A percentile compares a stretch with the other conserved stretches of the same genome.
phyloP scores from a whole-genome alignment of 2,888 invertebrate genomes.

The Lordiphosa fenestrarum region DNA sequence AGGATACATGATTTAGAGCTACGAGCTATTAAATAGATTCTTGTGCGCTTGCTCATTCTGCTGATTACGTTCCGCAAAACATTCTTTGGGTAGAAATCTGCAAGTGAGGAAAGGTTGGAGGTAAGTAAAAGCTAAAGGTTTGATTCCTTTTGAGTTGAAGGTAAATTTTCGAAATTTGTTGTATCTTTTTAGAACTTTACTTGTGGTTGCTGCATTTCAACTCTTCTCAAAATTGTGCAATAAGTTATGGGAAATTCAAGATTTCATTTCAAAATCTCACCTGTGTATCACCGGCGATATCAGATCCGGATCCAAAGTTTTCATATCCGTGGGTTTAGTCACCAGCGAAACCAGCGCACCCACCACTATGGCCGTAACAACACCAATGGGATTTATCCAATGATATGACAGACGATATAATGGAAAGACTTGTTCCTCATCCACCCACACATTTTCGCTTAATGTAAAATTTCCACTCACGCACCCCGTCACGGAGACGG shows the following conservation, averaged over 20 bases:
- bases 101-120: neutral
- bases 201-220: no score
- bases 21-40: conserved; percentile 34
- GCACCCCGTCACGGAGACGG: conserved; percentile 81
- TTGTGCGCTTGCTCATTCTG: conserved; percentile 42
- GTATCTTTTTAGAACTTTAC: no score
- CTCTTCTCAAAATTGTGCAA: no score
- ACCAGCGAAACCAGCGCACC: conserved; percentile 85
- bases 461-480: conserved; percentile 47
- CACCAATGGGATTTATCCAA: conserved; percentile 90
- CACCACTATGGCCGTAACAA: conserved; percentile 84
- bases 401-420: conserved; percentile 90
- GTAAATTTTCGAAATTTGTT: no score
- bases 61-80: conserved; percentile 58
- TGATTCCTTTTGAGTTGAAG: no score
- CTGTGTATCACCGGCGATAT: conserved; percentile 84
- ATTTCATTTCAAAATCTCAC: conserved; percentile 58
- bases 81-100: conserved; percentile 77
- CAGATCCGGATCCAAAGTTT: conserved; percentile 82
- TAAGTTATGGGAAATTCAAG: no score
- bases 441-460: conserved; percentile 52
- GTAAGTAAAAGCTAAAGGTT: neutral
- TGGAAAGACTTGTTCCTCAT: conserved; percentile 84
- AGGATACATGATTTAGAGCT: neutral
- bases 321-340: conserved; percentile 82